These are phyloP conservation scores for Dromaius novaehollandiae DNA, from an alignment of 2,113 vertebrate genomes.

Conservation along the genomic window DNA sequence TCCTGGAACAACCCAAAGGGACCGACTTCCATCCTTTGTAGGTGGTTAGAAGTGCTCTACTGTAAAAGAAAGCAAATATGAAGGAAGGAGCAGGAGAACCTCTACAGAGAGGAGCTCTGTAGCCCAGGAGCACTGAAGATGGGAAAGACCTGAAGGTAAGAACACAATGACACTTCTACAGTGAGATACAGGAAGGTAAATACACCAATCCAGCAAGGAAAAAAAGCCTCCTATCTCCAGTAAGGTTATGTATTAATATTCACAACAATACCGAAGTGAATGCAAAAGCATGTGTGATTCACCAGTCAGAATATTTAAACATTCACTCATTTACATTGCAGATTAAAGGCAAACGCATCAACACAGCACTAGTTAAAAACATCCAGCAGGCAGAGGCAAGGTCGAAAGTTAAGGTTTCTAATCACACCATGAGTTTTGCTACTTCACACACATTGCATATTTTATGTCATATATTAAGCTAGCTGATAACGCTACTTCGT, in stretches of 20 bases:
- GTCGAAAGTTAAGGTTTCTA: not conserved
- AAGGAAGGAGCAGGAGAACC: not conserved
- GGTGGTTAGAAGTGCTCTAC: not conserved
- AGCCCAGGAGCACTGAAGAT: not conserved
- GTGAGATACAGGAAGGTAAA: not conserved
- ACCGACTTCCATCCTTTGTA: not conserved
- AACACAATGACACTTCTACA: not conserved
- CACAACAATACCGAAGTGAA: not conserved
- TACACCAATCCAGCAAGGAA: not conserved
- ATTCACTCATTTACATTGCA: not conserved
- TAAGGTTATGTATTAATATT: not conserved
- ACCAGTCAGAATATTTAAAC: not conserved
- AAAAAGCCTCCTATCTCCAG: not conserved
- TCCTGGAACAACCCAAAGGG: not conserved
- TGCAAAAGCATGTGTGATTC: not conserved
- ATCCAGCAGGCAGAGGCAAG: not conserved
- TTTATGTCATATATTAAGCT: not conserved
- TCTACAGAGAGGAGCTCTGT: not conserved
- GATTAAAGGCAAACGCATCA: not conserved
- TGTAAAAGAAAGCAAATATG: not conserved
- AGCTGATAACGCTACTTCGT: rapidly evolving
- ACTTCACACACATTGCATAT: rapidly evolving
- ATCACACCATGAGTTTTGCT: rapidly evolving
- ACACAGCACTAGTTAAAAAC: not conserved
- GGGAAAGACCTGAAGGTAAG: not conserved